Base-by-base conservation (phyloP, 2,113 vertebrate genomes). In the Leucopternis melanops region DNA sequence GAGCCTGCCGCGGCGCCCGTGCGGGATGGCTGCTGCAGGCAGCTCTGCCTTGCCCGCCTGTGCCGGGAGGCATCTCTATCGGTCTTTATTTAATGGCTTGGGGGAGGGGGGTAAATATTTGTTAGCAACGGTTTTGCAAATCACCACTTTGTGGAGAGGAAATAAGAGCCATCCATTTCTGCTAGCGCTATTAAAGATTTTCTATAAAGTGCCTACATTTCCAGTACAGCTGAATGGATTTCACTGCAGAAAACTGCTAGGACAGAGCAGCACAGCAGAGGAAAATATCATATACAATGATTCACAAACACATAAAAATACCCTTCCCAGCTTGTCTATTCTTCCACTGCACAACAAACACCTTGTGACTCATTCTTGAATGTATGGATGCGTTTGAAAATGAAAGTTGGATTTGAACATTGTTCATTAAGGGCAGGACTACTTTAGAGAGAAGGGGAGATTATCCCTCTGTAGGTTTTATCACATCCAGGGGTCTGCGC, bases 151-250 rank as follows among this genome's bases (percentile, higher is more conserved):
- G 97, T 58, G 61, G 97, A 90, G 97, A 97, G 97, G 97, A 98
- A 98, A 97, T 97, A 96, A 97, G 98, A 97, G 95, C 96, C 95
- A 97, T 98, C 98, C 97, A 97, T 98, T 98, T 98, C 97, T 94
- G 97, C 97, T 74, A 55, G 93, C 65, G 70, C 98, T 94, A 82
- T 93, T 98, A 98, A 98, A 98, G 98, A 98, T 98, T 98, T 98
- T 97, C 98, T 98, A 97, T 98, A 98, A 98, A 98, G 98, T 96
- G 96, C 96, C 97, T 94, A 69, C 95, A 62, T 97, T 98, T 98
- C 97, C 97, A 97, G 97, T 84, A 90, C 96, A 69, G 97, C 93
- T 94, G 97, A 98, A 98, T 98, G 96, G 97, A 98, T 98, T 98
- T 98, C 97, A 84, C 97, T 97, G 97, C 97, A 96, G 96, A 97